These are phyloP conservation scores for Nothura maculosa DNA, from an alignment of 2,797 vertebrate genomes.

Conservation along the genomic window DNA sequence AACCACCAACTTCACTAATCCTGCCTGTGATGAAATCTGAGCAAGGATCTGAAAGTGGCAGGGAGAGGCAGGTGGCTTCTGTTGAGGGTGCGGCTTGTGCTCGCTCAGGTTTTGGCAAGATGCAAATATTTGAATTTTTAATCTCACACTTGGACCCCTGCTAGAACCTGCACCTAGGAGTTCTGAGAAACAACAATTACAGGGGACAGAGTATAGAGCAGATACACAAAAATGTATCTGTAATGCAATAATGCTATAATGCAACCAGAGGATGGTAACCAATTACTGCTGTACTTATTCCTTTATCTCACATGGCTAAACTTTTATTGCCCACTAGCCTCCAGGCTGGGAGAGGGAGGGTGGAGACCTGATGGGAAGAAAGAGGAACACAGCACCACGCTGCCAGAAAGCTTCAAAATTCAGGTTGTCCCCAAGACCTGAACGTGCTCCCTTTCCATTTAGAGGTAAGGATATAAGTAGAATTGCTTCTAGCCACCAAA, in stretches of 20 bases:
- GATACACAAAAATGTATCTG: slow-evolving; percentile 25
- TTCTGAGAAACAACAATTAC: neutral
- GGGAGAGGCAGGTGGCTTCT: neutral
- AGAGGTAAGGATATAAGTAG: slow-evolving; percentile 33
- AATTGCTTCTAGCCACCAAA: slow-evolving; percentile 11
- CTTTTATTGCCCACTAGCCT: neutral
- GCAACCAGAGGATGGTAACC: neutral
- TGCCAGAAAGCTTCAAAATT: slow-evolving; percentile 50
- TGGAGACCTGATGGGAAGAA: neutral
- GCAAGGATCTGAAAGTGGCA: neutral
- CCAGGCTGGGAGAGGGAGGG: neutral
- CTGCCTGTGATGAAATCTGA: neutral
- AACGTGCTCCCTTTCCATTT: slow-evolving; percentile 41
- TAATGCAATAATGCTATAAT: neutral
- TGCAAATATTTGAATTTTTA: neutral
- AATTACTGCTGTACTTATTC: slow-evolving; percentile 8
- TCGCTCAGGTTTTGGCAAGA: slow-evolving; percentile 21
- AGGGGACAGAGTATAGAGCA: neutral
- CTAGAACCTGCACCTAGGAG: neutral
- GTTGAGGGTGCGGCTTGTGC: neutral
- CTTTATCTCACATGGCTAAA: slow-evolving; percentile 25
- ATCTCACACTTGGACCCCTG: neutral
- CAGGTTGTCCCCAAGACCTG: slow-evolving; percentile 39
- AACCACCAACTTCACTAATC: neutral
- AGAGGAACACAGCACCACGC: accelerated